Percentiles rank a stretch among this genome's conserved stretches.
These are phyloP conservation scores for Drosophila nikananu DNA, from an alignment of 1,140 invertebrate genomes.

Conservation along the genomic window DNA sequence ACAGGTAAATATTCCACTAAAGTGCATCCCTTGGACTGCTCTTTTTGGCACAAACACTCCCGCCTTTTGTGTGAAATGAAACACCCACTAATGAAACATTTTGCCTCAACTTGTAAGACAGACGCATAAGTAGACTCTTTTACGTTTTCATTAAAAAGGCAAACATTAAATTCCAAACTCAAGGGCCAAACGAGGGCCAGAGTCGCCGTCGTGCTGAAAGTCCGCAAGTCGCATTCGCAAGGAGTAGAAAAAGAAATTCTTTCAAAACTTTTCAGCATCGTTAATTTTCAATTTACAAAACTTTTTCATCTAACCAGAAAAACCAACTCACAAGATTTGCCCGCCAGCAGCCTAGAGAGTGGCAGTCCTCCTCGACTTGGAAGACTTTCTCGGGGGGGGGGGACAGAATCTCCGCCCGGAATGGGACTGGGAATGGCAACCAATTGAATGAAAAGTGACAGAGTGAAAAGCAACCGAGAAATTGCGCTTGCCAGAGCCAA, in stretches of 20 bases:
- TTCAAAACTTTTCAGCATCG: conserved; percentile 77
- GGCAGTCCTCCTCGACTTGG: conserved; percentile 48
- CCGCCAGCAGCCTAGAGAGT: conserved; percentile 17
- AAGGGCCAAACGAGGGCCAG: conserved; percentile 22
- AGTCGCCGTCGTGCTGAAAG: conserved; percentile 40
- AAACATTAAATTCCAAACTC: conserved; percentile 54
- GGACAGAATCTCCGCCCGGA: neutral
- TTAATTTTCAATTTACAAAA: conserved; percentile 80
- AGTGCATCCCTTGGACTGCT: neutral
- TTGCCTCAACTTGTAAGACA: conserved; percentile 9
- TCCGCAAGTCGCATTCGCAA: conserved; percentile 53
- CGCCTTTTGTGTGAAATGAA: conserved; percentile 4
- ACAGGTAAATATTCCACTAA: neutral
- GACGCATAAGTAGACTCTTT: conserved; percentile 47
- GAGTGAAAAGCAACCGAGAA: conserved; percentile 46
- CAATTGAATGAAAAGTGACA: conserved; percentile 61
- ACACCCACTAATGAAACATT: conserved; percentile 18
- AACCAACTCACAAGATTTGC: conserved; percentile 49
- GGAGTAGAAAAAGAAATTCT: conserved; percentile 58
- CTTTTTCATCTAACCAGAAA: conserved; percentile 71
- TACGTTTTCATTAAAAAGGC: conserved; percentile 62
- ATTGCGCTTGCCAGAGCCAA: conserved; percentile 28
- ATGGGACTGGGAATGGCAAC: conserved; percentile 27
- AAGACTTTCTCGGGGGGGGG: conserved; percentile 9
- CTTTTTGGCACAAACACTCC: neutral